Percentiles rank a stretch among this genome's conserved stretches.
Evolutionary conservation across 2,797 vertebrate species (phyloP).

Genomic region (Silurus lanzhouensis): DNA sequence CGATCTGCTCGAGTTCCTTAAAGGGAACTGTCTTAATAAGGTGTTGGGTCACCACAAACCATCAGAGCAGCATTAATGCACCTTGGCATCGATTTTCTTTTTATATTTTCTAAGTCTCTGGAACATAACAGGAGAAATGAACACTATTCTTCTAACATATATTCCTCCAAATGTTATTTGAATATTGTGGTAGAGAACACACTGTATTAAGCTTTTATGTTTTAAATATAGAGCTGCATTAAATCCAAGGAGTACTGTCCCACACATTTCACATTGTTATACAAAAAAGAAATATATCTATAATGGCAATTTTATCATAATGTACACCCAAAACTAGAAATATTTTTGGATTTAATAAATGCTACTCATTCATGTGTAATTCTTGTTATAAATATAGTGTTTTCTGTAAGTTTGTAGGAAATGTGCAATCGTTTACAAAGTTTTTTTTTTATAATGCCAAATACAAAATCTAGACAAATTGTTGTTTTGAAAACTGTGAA

Average conservation of each 20-base stretch:
- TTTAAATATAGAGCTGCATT: not conserved
- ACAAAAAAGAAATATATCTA: not conserved
- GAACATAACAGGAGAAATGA: not conserved
- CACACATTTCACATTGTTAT: not conserved
- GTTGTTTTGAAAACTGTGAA: not conserved
- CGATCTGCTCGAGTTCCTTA: too few species aligned
- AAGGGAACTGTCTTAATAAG: not conserved
- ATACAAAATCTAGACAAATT: not conserved
- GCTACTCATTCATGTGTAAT: not conserved
- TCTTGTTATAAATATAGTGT: not conserved
- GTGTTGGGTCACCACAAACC: not conserved
- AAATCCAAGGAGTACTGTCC: not conserved
- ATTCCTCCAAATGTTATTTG: not conserved
- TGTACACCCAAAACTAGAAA: not conserved
- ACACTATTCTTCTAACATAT: not conserved
- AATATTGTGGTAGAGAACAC: not conserved
- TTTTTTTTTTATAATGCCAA: too few species aligned
- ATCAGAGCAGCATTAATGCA: not conserved
- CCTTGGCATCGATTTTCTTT: not conserved
- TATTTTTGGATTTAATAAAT: not conserved
- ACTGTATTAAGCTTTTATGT: not conserved
- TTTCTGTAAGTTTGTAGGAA: not conserved
- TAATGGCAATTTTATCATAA: not conserved
- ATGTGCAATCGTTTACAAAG: not conserved
- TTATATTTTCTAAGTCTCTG: not conserved